Base-by-base conservation (phyloP, 2,888 invertebrate species). In the Andrena bicolor region DNA sequence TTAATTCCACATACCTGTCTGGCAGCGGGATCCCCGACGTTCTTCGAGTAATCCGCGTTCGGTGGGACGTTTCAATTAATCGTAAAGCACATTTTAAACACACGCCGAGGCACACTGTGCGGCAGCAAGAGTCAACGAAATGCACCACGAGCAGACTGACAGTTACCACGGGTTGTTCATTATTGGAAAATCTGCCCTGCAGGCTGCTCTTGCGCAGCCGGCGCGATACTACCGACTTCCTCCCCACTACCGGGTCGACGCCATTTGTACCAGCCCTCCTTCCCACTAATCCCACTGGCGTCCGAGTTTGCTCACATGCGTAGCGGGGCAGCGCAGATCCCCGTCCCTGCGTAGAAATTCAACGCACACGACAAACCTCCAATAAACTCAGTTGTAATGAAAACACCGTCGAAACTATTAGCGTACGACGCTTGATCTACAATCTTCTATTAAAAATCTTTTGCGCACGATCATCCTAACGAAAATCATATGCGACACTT, bases 121-220 rank as follows among this genome's bases (percentile, higher is more conserved):
- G 85, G 23, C 82, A 86, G 80, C 84, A 72, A 86, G 83, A 80
- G 83, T 85, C 86, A 83, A 85, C 87, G 82, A 88, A 81, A 90
- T 85, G 85, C 86, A 86, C 87, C 83, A 83, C 88, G 84, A 83
- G 80, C 87, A 74, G 73, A 90, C 85, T 90, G 90, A 90, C 88
- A 89, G 88, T 85, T 90, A 86, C 86, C 86, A 86, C 84, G 89
- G 87, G 84, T 82, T 85, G 80, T 88, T 90, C 90, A 90, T 90
- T 88, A 88, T 88, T 90, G 86, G 84, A 88, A 86, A 88, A 87
- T 82, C 83, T 84, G 83, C 81, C 83, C 78, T 83, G 74, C 86
- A 85, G 84, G 86, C 89, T 90, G 91, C 90, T 90, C 89, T 89
- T 90, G 91, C 92, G 92, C 91, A 91, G 90, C 92, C 90, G 89